Base-by-base conservation (phyloP, 2,888 invertebrate species). In the Strigamia transsilvanica region DNA sequence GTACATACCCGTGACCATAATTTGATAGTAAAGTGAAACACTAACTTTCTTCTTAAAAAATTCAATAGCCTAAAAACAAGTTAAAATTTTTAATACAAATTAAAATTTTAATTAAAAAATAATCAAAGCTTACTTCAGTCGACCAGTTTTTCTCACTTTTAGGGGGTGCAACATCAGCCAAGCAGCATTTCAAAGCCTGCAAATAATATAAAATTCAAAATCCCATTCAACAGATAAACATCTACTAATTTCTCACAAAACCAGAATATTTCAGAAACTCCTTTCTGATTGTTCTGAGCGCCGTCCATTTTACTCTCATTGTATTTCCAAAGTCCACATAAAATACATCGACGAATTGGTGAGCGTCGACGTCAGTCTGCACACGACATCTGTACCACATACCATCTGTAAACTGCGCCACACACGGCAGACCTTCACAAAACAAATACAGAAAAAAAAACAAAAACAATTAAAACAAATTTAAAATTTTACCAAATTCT, bases 271-370 rank as follows among this genome's bases (percentile, higher is more conserved):
- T 73, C 15, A 73, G 4, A 13, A 73, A 73, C 13, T 27, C 5
- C n/a, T 73, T 73, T n/a, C 9, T 56, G 3, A 56, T 18, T 18
- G 9, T 56, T 27, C 32, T 23, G 1, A 73, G 23, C 2, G 5
- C 73, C 9, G 13, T 73, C 27, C 73, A 73, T 13, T 27, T 23
- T 3, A 32, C 32, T 1, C 0, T 4, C 13, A 7, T 27, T 4
- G 9, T 73, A n/a, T 73, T 73, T 9, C 73, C 73, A n/a, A 7
- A 73, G 13, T 73, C 73, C 15, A 73, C 73, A n/a, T 32, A 73
- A 32, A 32, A 32, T 32, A 73, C 13, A 4, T 10, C 13, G 5
- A 73, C 12, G 7, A 9, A 3, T n/a, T 7, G 7, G 1, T 13
- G 3, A 0, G 2, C 73, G n/a, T 73, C 32, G 27, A 73, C 32